Evolutionary conservation across 2,797 vertebrate species (phyloP).

Genomic region (Helostoma temminkii): DNA sequence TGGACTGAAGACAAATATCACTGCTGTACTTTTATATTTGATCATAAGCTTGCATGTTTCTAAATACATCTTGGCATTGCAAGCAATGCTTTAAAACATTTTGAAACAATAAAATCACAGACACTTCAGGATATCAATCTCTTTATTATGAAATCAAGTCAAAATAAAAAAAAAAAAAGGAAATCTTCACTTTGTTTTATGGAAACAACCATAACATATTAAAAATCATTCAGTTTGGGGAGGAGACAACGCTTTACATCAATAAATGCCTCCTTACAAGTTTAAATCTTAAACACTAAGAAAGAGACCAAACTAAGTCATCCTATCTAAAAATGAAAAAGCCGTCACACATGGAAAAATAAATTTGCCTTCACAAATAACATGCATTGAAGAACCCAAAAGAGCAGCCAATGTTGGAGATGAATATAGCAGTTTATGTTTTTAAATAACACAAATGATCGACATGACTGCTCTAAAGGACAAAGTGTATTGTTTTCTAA

Average conservation of each 20-base stretch:
- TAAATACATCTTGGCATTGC: not conserved
- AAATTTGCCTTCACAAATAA: constrained; percentile 67
- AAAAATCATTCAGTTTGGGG: constrained; percentile 73
- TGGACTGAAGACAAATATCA: no score
- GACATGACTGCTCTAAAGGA: constrained; percentile 43
- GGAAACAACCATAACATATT: constrained; percentile 77
- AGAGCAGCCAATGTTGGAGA: constrained; percentile 53
- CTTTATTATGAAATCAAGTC: constrained; percentile 89
- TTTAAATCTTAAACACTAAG: constrained; percentile 66
- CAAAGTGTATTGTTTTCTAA: constrained; percentile 33
- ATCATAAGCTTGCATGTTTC: not conserved
- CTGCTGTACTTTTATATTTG: not conserved
- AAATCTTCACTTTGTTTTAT: constrained; percentile 70
- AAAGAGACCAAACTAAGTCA: constrained; percentile 70
- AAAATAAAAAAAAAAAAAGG: constrained; percentile 81
- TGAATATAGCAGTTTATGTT: constrained; percentile 38
- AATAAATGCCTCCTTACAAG: constrained; percentile 60
- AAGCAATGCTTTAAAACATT: not conserved
- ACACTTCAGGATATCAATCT: constrained; percentile 73
- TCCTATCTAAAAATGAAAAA: constrained; percentile 64
- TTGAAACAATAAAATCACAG: not conserved
- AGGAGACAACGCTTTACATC: constrained; percentile 48
- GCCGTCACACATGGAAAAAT: constrained; percentile 50
- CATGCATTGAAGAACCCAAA: constrained; percentile 72
- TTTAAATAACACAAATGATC: constrained; percentile 48